phyloP scores from a whole-genome alignment of 1,140 invertebrate species.

The Apis florea region DNA sequence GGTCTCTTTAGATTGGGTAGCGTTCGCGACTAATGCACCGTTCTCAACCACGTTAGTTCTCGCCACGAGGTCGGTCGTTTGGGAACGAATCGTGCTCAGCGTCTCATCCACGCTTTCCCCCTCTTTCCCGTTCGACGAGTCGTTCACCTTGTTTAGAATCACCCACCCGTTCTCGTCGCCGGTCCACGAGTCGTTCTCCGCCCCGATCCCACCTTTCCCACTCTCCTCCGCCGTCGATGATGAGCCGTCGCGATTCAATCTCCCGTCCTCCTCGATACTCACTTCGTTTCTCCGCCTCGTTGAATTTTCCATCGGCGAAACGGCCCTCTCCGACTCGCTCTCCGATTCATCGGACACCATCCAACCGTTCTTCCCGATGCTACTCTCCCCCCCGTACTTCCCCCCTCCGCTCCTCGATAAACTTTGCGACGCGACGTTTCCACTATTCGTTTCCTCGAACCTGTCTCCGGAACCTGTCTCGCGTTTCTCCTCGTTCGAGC shows the following conservation, averaged over 20 bases:
- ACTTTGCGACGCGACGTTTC: not conserved
- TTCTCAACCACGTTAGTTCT: slow-evolving; percentile 64
- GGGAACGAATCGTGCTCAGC: slow-evolving; percentile 65
- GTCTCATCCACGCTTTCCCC: slow-evolving; percentile 72
- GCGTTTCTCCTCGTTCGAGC: not conserved
- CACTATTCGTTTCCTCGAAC: not conserved
- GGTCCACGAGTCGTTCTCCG: not conserved
- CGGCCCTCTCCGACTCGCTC: slow-evolving; percentile 63
- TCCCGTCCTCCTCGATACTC: too few species aligned
- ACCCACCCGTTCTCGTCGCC: slow-evolving; percentile 66
- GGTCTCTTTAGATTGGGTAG: slow-evolving; percentile 68
- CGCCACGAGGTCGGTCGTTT: slow-evolving; percentile 61
- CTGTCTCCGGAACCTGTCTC: slow-evolving; percentile 2
- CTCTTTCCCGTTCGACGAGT: slow-evolving; percentile 6
- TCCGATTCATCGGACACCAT: slow-evolving; percentile 72
- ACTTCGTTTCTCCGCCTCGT: not conserved
- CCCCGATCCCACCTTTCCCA: not conserved
- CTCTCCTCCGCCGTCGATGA: not conserved
- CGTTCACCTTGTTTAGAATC: slow-evolving; percentile 50
- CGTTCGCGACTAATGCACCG: slow-evolving; percentile 68
- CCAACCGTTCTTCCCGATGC: slow-evolving; percentile 72
- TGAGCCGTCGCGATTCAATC: not conserved
- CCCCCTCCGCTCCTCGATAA: slow-evolving; percentile 34
- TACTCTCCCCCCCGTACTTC: slow-evolving; percentile 59
- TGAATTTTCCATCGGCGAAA: slow-evolving; percentile 33